phyloP scores from a whole-genome alignment of 2,113 vertebrate species.

The Lucifuga dentata region DNA sequence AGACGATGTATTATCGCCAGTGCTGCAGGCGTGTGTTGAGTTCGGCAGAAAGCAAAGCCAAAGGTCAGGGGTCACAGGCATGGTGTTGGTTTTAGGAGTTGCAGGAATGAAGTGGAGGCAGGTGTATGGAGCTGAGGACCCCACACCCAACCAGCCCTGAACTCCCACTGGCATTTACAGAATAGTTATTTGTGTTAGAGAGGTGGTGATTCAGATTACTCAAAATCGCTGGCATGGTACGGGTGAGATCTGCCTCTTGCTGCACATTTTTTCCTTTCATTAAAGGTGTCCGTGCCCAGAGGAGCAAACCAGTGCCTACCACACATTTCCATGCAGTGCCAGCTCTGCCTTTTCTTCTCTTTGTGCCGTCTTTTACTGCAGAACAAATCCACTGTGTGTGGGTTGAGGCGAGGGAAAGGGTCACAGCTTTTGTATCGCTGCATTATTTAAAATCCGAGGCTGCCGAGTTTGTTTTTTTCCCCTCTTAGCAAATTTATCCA shows the following conservation, averaged over 20 bases:
- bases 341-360: slow-evolving; percentile 67
- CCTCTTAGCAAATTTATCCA: slow-evolving; percentile 70
- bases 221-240: slow-evolving; percentile 64
- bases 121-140: slow-evolving; percentile 36
- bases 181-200: slow-evolving; percentile 72
- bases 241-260: slow-evolving; percentile 60
- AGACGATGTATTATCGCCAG: too few species aligned
- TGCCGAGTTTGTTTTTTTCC: slow-evolving; percentile 56
- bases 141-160: slow-evolving; percentile 39
- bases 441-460: slow-evolving; percentile 76
- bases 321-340: slow-evolving; percentile 64
- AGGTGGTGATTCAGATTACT: slow-evolving; percentile 74
- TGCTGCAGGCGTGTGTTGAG: slow-evolving; percentile 7
- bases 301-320: slow-evolving; percentile 62
- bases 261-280: slow-evolving; percentile 75
- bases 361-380: slow-evolving; percentile 60
- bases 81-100: slow-evolving; percentile 34
- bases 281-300: slow-evolving; percentile 74
- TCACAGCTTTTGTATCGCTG: slow-evolving; percentile 68
- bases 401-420: slow-evolving; percentile 73
- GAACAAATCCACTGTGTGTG: slow-evolving; percentile 65
- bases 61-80: slow-evolving; percentile 60
- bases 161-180: slow-evolving; percentile 64
- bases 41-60: slow-evolving; percentile 34
- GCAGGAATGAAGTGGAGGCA: slow-evolving; percentile 27